A percentile compares a stretch with the other conserved stretches of the same genome.
These are phyloP conservation scores for Dusona sp. DNA, from an alignment of 2,888 invertebrate species.

Conservation along the genomic window DNA sequence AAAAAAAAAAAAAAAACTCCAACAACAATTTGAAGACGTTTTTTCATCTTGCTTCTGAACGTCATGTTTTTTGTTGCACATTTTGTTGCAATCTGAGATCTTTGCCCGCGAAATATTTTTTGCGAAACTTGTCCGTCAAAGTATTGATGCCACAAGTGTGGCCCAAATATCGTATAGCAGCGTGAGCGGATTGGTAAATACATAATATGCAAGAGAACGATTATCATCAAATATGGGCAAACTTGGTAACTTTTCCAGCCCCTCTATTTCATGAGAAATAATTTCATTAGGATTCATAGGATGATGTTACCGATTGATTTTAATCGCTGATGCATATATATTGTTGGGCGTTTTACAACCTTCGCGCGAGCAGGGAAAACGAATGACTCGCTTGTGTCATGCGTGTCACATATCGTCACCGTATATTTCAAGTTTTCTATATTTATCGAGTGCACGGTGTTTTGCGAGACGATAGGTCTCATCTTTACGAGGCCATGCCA, in stretches of 20 bases:
- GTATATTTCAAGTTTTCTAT: not conserved
- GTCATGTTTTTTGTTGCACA: not conserved
- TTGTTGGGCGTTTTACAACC: conserved; percentile 53
- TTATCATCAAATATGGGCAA: conserved; percentile 13
- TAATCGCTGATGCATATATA: conserved; percentile 58
- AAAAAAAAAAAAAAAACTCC: not conserved
- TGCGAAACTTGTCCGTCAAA: conserved; percentile 36
- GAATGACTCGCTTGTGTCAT: conserved; percentile 12
- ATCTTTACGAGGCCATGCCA: too few species aligned
- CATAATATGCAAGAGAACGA: not conserved
- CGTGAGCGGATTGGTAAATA: too few species aligned
- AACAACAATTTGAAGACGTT: too few species aligned
- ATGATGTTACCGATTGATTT: conserved; percentile 64
- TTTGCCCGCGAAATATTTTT: conserved; percentile 17
- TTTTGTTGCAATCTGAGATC: conserved; percentile 21
- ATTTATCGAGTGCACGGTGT: not conserved
- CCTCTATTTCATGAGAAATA: not conserved
- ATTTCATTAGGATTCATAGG: conserved; percentile 63
- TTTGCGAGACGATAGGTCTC: not conserved
- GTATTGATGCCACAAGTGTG: conserved; percentile 23
- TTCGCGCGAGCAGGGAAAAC: conserved; percentile 23
- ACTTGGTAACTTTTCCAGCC: not conserved
- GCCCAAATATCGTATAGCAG: conserved; percentile 49
- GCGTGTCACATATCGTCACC: not conserved
- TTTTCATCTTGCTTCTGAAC: too few species aligned